A percentile compares a stretch with the other conserved stretches of the same genome.
Conservation (phyloP, 2,113 vertebrate species). For the Nibea albiflora region DNA sequence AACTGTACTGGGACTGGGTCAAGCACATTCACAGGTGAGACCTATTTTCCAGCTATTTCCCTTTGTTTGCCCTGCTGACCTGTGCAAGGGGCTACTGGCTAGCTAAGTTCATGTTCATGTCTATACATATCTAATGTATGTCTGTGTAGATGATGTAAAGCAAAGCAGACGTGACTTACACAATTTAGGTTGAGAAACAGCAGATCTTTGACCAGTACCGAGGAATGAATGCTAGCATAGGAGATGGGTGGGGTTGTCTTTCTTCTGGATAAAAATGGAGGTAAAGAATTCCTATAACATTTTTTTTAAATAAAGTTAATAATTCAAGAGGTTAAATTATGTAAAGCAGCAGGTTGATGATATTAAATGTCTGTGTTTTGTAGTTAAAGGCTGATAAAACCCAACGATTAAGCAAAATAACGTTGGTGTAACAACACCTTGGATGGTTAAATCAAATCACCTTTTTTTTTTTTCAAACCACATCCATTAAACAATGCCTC, state of each 20-base stretch:
- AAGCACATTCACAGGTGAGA: slow-evolving; percentile 73
- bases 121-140: slow-evolving; percentile 65
- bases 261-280: slow-evolving; percentile 18
- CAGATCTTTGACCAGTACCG: slow-evolving; percentile 25
- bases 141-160: slow-evolving; percentile 57
- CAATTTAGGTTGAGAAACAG: slow-evolving; percentile 2
- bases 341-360: neutral
- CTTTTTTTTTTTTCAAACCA: slow-evolving; percentile 27
- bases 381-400: neutral
- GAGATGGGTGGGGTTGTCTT: neutral
- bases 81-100: slow-evolving; percentile 47
- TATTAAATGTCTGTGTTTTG: neutral
- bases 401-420: neutral
- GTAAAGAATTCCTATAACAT: neutral
- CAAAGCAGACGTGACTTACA: slow-evolving; percentile 53
- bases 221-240: neutral
- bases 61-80: slow-evolving; percentile 62
- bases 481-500: slow-evolving; percentile 33
- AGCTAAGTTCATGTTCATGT: slow-evolving; percentile 59
- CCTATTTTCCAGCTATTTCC: slow-evolving; percentile 72
- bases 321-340: neutral
- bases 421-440: neutral
- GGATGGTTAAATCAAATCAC: neutral
- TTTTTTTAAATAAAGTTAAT: slow-evolving; percentile 4
- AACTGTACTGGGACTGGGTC: slow-evolving; percentile 32